A percentile compares a stretch with the other conserved stretches of the same genome.
These are phyloP conservation scores for Mirza zaza DNA, from an alignment of 2,113 vertebrate species.

Conservation along the genomic window DNA sequence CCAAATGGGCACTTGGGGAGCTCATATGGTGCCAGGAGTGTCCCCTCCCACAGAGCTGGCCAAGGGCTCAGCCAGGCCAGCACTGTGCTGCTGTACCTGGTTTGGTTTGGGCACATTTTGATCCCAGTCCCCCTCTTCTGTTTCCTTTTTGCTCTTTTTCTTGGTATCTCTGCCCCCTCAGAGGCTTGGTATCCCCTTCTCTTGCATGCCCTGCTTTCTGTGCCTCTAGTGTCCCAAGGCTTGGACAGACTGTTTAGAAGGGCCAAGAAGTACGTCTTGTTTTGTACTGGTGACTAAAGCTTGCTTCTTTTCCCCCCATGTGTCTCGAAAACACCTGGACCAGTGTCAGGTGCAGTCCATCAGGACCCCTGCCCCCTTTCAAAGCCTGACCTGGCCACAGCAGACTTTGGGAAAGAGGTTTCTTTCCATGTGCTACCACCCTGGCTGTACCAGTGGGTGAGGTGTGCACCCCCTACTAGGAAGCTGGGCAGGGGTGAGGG, in stretches of 20 bases:
- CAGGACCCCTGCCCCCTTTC: neutral
- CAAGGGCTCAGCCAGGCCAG: too few species aligned
- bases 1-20: neutral
- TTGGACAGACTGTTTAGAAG: constrained; percentile 5
- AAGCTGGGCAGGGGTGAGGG: neutral
- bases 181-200: neutral
- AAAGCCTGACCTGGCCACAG: neutral
- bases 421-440: neutral
- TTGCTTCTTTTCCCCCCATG: neutral
- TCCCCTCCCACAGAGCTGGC: neutral
- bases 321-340: neutral
- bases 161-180: neutral
- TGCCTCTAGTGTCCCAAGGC: neutral
- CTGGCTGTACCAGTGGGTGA: neutral
- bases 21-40: neutral
- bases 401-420: neutral
- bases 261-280: neutral
- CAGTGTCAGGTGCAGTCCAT: neutral
- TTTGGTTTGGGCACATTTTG: neutral
- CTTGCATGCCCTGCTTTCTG: neutral
- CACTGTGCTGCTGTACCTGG: neutral
- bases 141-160: neutral
- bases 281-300: neutral
- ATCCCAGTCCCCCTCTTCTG: neutral
- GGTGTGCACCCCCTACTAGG: neutral